Evolutionary conservation across 2,113 vertebrate genomes (phyloP), one percentile per base, ranked within the genome.

Genomic region (Cottus gobio): DNA sequence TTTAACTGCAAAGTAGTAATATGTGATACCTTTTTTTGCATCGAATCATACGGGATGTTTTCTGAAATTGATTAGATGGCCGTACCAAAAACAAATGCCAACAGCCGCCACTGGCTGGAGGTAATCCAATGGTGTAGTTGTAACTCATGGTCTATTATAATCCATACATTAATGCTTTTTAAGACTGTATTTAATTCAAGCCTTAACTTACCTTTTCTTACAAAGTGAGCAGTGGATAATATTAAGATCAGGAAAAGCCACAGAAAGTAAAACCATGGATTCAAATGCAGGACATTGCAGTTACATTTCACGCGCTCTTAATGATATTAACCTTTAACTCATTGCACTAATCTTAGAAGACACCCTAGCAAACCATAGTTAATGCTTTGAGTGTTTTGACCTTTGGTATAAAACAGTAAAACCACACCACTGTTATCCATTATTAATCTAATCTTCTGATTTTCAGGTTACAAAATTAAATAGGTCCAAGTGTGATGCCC

Each of bases 381-480:
- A 73, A 64, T 64, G 31, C 31, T 34, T 22, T n/a, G 6, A 75
- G 28, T 7, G 13, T 67, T 65, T 52, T 83, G 34, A 48, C 56
- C 71, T 79, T 63, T 63, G 11, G 18, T 54, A 42, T 28, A 69
- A 54, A 73, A 42, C 72, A 34, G 4, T 64, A 1, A 52, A 48
- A 73, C 52, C 1, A 26, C 7, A 65, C 48, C 26, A 70, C 37
- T 54, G 1, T 77, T 73, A 42, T 62, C 34, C 16, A 58, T 67
- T 28, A 56, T 26, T 58, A 42, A 44, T 78, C 69, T 74, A 15
- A 71, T 50, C 26, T 56, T 0, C 15, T 18, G 24, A 26, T 62
- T 71, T 81, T 61, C 9, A 71, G 24, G 20, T 57, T 58, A 50
- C 16, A 44, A 50, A 44, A 70, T 81, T 0, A 63, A 28, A 69